phyloP scores from a whole-genome alignment of 1,140 invertebrate genomes.

The Gyrodactylus bullatarudis region DNA sequence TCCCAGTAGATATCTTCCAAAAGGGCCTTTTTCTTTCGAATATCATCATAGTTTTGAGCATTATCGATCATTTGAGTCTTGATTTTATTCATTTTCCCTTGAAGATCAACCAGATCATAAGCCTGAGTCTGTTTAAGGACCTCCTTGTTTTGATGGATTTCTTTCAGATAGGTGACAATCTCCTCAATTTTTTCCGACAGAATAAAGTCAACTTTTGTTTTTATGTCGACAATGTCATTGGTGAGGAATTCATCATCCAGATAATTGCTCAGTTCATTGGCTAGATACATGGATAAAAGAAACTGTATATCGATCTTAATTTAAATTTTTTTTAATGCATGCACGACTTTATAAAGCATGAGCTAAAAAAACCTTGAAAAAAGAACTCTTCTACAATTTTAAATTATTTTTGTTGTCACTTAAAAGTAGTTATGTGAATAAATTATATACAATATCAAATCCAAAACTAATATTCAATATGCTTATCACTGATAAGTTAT shows the following conservation, averaged over 20 bases:
- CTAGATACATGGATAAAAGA: too few species aligned
- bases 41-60: neutral
- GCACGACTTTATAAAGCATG: too few species aligned
- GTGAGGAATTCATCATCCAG: neutral
- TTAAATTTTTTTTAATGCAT: too few species aligned
- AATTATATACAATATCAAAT: too few species aligned
- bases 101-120: neutral
- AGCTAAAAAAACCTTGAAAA: too few species aligned
- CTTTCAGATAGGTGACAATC: neutral
- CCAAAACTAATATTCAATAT: too few species aligned
- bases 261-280: neutral
- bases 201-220: neutral
- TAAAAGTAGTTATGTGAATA: too few species aligned
- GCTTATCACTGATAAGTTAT: too few species aligned
- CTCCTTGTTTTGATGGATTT: neutral
- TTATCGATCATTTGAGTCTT: neutral
- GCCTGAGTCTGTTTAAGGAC: neutral
- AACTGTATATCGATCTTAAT: too few species aligned
- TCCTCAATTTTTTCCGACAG: neutral
- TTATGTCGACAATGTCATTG: neutral
- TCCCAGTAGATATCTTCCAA: neutral
- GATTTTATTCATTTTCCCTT: neutral
- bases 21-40: neutral
- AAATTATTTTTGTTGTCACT: too few species aligned
- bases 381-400: too few species aligned